Base-by-base conservation (phyloP, 2,113 vertebrate species). In the Talpa occidentalis region DNA sequence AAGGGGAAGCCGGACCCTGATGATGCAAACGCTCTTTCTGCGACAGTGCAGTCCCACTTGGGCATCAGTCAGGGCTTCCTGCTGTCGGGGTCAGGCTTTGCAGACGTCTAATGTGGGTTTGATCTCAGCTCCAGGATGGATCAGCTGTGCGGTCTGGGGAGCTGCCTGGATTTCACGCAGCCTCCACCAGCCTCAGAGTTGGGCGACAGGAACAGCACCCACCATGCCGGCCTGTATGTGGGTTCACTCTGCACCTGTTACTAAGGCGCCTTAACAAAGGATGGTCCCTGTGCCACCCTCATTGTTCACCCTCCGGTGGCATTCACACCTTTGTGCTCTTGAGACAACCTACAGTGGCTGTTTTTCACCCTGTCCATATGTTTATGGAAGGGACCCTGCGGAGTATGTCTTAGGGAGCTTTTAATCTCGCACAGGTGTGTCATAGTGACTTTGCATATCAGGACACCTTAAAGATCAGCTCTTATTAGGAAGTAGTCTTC, bases 361-460 rank as follows among this genome's bases (percentile, higher is more conserved):
- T 52, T 8, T 8, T 19, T 19, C 17, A 7, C 52, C 17, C 52
- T 16, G 52, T 54, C 49, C 52, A 19, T 19, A 19, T 19, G 60
- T 76, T 42, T 87, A 56, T 56, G 54, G 79, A 62, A n/a, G 70
- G n/a, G 15, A 28, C n/a, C 47, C 21, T 56, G 67, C 56, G 94
- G 62, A 83, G 70, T 66, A 52, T 24, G 76, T 88, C 90, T 70
- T 44, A 37, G 40, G 40, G 52, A 76, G 70, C 10, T 94, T 80
- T 70, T 74, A 74, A 72, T 79, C 88, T 54, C 32, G 19, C 9
- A 1, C 32, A 44, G 26, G 77, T 77, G 90, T 74, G 70, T 90
- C 74, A 66, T 9, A 37, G 54, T 44, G 83, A 76, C 66, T 94
- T 89, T 93, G 83, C 37, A 35, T 73, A 89, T 78, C 74, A 42